Percentiles rank a stretch among this genome's conserved stretches.
These are phyloP conservation scores for Geococcyx californianus DNA, from an alignment of 2,113 vertebrate genomes.

Conservation along the genomic window DNA sequence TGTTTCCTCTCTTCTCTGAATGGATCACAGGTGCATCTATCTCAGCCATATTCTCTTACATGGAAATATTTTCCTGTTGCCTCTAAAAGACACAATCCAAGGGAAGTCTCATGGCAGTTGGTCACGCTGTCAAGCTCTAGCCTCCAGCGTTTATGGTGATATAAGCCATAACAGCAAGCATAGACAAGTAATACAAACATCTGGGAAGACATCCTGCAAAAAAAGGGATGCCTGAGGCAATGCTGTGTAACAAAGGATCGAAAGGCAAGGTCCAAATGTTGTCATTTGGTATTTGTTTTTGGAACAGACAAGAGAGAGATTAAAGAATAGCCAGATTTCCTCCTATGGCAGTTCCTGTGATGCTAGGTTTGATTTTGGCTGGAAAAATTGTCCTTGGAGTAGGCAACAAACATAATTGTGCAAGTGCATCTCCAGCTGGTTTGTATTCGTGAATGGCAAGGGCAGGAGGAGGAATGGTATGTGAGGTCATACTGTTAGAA, in stretches of 20 bases:
- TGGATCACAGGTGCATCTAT: rapidly evolving
- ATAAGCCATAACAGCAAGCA: background rate
- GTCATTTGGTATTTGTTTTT: background rate
- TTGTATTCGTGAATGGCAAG: background rate
- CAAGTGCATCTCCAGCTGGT: background rate
- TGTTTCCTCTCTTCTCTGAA: background rate
- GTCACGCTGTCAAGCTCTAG: background rate
- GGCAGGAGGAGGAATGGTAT: background rate
- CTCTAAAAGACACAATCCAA: background rate
- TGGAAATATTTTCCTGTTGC: background rate
- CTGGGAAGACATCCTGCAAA: background rate
- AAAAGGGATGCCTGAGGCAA: background rate
- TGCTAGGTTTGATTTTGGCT: background rate
- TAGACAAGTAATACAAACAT: background rate
- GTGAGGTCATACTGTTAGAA: background rate
- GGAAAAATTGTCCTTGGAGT: background rate
- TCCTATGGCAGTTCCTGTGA: background rate
- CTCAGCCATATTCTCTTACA: background rate
- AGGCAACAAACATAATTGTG: background rate
- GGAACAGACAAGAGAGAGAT: background rate
- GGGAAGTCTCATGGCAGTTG: background rate
- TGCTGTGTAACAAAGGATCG: background rate
- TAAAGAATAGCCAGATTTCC: background rate
- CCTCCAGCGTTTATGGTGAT: background rate
- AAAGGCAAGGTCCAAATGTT: background rate